Evolutionary conservation across 2,797 vertebrate genomes (phyloP).

Genomic region (Falco columbarius): DNA sequence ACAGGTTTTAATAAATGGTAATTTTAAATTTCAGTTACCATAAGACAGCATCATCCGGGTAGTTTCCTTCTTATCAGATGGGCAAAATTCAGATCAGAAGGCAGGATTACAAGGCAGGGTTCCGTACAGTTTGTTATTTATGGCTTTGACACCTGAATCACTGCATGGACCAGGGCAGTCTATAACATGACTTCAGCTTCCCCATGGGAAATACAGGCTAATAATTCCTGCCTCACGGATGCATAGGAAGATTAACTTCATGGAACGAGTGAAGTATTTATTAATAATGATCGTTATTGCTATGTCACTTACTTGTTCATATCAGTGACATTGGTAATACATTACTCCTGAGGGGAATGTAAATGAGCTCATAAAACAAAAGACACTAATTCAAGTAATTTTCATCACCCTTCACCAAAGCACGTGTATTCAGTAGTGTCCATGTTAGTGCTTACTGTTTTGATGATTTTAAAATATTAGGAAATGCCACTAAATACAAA

Average conservation of each 20-base stretch:
- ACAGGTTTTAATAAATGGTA: neutral
- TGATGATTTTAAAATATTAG: neutral
- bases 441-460: neutral
- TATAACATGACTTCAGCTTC: neutral
- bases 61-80: neutral
- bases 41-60: neutral
- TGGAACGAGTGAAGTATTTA: constrained; percentile 32
- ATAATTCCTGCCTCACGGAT: neutral
- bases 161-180: neutral
- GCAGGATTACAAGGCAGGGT: neutral
- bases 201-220: neutral
- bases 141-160: neutral
- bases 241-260: constrained; percentile 40
- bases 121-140: neutral
- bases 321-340: neutral
- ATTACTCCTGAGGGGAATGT: constrained; percentile 5
- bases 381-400: neutral
- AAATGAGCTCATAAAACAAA: constrained; percentile 22
- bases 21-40: neutral
- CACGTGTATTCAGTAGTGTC: neutral
- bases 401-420: neutral
- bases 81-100: neutral
- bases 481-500: neutral
- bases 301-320: neutral
- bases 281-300: constrained; percentile 30